These are phyloP conservation scores for Felis chaus DNA, from an alignment of 2,113 vertebrate genomes.

Conservation along the genomic window DNA sequence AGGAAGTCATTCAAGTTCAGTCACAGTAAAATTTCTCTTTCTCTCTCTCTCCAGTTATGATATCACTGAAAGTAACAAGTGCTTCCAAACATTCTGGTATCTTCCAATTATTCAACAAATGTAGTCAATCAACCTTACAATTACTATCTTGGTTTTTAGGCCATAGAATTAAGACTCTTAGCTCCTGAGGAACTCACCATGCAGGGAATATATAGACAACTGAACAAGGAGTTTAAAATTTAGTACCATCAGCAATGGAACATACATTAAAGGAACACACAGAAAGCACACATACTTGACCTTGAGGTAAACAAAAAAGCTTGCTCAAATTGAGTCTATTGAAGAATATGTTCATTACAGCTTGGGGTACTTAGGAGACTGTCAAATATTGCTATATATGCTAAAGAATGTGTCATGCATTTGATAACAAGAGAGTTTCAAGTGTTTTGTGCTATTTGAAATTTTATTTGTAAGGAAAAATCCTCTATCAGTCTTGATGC, in stretches of 20 bases:
- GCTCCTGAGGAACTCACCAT: not conserved
- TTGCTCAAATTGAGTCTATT: not conserved
- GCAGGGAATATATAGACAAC: not conserved
- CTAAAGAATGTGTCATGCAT: not conserved
- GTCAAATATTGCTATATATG: not conserved
- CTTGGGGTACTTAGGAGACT: not conserved
- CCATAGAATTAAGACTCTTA: not conserved
- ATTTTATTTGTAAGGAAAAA: not conserved
- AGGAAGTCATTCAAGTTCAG: not conserved
- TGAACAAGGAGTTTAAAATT: not conserved
- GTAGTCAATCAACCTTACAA: not conserved
- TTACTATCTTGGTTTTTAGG: not conserved
- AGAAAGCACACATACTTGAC: not conserved
- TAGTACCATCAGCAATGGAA: not conserved
- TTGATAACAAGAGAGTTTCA: not conserved
- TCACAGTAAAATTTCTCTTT: not conserved
- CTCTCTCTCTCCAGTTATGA: not conserved
- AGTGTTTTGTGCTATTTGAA: not conserved
- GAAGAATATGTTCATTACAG: not conserved
- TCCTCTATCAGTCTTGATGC: not conserved
- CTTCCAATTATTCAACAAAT: not conserved
- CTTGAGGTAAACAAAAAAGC: not conserved
- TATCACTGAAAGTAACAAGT: not conserved
- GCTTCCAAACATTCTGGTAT: not conserved
- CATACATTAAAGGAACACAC: not conserved